phyloP scores from a whole-genome alignment of 2,888 invertebrate genomes.

The Schizaphis graminum region DNA sequence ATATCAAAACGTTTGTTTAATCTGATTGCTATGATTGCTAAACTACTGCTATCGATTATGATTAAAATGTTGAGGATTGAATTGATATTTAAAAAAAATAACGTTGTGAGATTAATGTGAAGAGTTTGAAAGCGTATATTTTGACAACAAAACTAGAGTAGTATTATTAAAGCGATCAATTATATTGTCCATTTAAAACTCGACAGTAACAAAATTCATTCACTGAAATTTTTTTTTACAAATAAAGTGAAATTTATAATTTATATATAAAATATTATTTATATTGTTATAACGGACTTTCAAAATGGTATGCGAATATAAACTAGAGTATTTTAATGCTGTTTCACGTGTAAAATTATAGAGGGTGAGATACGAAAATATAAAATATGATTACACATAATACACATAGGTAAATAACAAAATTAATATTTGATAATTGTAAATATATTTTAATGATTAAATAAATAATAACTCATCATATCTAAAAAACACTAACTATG shows the following conservation, averaged over 20 bases:
- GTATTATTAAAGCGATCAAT: not conserved
- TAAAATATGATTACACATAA: not conserved
- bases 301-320: not conserved
- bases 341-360: not conserved
- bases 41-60: constrained; percentile 20
- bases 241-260: not conserved
- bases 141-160: not conserved
- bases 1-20: not conserved
- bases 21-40: too few relatives aligned
- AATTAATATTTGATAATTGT: not conserved
- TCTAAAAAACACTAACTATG: too few relatives aligned
- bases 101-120: not conserved
- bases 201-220: not conserved
- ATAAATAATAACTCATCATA: not conserved
- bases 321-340: not conserved
- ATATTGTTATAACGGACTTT: not conserved
- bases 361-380: not conserved
- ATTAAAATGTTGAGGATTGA: not conserved
- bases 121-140: constrained; percentile 34
- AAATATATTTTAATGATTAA: not conserved
- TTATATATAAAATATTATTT: not conserved
- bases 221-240: not conserved
- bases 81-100: constrained; percentile 20
- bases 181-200: constrained; percentile 16
- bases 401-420: not conserved